These are phyloP conservation scores for Helobdella robusta DNA, from an alignment of 2,888 invertebrate species.

Conservation along the genomic window DNA sequence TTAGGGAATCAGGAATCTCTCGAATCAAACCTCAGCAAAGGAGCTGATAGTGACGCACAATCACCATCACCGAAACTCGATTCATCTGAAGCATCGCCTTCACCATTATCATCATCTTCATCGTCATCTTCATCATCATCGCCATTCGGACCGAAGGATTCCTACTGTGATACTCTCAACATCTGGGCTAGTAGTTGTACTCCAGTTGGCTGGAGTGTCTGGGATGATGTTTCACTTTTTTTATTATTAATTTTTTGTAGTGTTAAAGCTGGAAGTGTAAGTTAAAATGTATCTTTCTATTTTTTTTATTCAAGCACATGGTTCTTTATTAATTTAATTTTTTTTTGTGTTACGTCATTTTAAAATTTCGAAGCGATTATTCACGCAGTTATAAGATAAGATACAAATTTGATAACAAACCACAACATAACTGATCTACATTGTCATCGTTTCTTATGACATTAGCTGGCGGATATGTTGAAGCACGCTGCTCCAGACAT, in stretches of 20 bases:
- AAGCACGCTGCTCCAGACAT: constrained; percentile 74
- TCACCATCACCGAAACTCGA: too few relatives aligned
- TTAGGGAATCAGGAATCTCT: too few relatives aligned
- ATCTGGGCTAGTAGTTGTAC: constrained; percentile 45
- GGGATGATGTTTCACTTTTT: not conserved
- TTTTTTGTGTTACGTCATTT: too few relatives aligned
- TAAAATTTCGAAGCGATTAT: too few relatives aligned
- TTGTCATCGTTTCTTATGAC: not conserved
- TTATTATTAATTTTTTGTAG: not conserved
- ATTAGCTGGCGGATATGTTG: constrained; percentile 72
- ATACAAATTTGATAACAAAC: not conserved
- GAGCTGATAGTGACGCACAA: too few relatives aligned
- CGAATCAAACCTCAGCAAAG: too few relatives aligned
- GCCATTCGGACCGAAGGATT: constrained; percentile 26
- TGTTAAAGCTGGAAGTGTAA: not conserved
- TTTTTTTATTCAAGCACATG: too few relatives aligned
- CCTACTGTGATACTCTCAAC: constrained; percentile 45
- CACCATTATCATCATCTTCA: not conserved
- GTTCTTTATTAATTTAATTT: too few relatives aligned
- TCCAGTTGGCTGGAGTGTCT: too few relatives aligned
- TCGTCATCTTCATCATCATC: not conserved
- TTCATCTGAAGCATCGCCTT: not conserved
- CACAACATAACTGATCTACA: not conserved
- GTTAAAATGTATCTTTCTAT: not conserved
- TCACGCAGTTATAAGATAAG: not conserved